Percentiles rank a stretch among this genome's conserved stretches.
These are phyloP conservation scores for Corythaixoides concolor DNA, from an alignment of 2,113 vertebrate genomes.

Conservation along the genomic window DNA sequence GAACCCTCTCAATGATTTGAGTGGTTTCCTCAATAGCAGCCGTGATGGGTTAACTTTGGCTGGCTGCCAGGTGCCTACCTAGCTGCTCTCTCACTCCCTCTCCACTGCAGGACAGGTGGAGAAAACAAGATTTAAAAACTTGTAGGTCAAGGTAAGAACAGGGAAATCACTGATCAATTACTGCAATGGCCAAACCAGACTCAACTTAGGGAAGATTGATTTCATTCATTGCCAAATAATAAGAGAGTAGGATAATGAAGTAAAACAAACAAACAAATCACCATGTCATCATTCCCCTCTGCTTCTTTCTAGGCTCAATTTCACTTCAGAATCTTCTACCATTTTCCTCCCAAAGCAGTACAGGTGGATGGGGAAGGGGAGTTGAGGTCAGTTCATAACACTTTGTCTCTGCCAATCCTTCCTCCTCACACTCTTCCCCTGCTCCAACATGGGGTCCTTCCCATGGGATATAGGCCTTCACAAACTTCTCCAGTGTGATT, in stretches of 20 bases:
- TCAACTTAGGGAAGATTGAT: neutral
- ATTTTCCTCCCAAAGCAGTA: neutral
- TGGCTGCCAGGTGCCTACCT: neutral
- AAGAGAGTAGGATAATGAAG: neutral
- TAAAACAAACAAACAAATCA: neutral
- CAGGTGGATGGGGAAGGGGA: neutral
- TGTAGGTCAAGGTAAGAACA: neutral
- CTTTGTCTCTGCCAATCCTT: neutral
- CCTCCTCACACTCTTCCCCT: neutral
- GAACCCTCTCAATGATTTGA: neutral
- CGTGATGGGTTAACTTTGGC: neutral
- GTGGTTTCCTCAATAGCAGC: neutral
- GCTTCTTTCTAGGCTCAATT: neutral
- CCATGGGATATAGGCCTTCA: neutral
- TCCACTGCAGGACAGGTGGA: neutral
- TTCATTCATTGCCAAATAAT: neutral
- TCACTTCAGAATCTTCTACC: neutral
- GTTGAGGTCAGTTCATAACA: neutral
- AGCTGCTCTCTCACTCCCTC: neutral
- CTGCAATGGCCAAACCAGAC: neutral
- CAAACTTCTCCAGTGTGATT: neutral
- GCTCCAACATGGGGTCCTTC: neutral
- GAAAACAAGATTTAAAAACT: neutral
- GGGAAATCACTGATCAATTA: neutral
- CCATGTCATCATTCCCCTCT: accelerated